phyloP scores from a whole-genome alignment of 2,113 vertebrate genomes.

The Eidolon helvum region DNA sequence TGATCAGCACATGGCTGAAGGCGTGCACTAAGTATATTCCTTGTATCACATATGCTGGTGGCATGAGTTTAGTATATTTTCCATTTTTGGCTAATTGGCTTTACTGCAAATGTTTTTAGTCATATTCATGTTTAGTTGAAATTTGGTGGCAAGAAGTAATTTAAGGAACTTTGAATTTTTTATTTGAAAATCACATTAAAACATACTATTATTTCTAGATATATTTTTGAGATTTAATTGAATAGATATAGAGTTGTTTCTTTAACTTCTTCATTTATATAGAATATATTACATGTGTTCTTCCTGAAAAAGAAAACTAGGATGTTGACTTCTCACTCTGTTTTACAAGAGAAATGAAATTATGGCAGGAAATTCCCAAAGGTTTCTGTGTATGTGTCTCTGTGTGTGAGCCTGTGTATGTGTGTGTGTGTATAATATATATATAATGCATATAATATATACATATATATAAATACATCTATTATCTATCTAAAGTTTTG shows the following conservation, averaged over 20 bases:
- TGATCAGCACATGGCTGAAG: background rate
- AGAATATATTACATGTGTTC: background rate
- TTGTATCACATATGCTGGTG: rapidly evolving
- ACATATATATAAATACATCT: rapidly evolving
- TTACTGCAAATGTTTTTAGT: background rate
- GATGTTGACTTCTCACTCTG: background rate
- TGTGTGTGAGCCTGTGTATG: background rate
- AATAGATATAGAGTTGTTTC: background rate
- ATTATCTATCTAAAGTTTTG: background rate
- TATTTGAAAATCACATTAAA: background rate
- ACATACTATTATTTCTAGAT: background rate
- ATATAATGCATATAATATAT: too few relatives aligned
- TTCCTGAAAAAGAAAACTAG: background rate
- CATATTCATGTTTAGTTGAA: background rate
- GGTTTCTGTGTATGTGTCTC: background rate
- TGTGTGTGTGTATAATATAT: background rate
- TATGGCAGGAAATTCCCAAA: background rate
- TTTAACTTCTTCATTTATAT: background rate
- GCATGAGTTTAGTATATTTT: rapidly evolving
- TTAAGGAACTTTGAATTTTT: background rate
- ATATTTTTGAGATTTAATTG: background rate
- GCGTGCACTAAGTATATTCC: background rate
- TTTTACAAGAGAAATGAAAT: background rate
- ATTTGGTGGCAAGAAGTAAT: background rate
- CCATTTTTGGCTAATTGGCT: background rate